A percentile compares a stretch with the other conserved stretches of the same genome.
phyloP scores from a whole-genome alignment of 2,113 vertebrate genomes.

The Helogale parvula region DNA sequence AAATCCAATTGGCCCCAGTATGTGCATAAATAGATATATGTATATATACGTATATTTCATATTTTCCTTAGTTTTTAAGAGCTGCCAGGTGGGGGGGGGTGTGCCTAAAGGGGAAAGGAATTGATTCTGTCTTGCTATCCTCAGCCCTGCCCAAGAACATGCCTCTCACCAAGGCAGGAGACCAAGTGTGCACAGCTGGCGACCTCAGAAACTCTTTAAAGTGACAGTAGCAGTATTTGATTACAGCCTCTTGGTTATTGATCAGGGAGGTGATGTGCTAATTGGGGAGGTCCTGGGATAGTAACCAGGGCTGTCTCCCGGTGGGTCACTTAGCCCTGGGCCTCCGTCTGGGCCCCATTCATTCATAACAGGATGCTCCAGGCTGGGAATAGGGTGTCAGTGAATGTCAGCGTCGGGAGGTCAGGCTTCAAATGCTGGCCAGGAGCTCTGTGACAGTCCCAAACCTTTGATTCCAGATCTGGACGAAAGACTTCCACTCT shows the following conservation, averaged over 20 bases:
- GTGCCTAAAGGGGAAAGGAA: slow-evolving; percentile 77
- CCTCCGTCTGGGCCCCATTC: neutral
- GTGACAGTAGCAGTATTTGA: slow-evolving; percentile 65
- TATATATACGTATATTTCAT: slow-evolving; percentile 56
- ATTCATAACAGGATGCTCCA: neutral
- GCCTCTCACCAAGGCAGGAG: neutral
- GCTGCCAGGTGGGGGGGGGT: slow-evolving; percentile 78
- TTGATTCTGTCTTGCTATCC: neutral
- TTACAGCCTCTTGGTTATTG: slow-evolving; percentile 57
- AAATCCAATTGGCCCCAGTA: slow-evolving; percentile 84
- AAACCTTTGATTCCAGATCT: neutral
- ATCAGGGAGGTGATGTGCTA: slow-evolving; percentile 59
- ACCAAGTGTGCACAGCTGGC: neutral
- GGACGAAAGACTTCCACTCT: neutral
- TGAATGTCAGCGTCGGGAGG: neutral
- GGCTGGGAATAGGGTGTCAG: neutral
- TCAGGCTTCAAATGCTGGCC: neutral
- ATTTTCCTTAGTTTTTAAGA: slow-evolving; percentile 77
- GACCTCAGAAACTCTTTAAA: slow-evolving; percentile 64
- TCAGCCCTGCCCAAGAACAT: slow-evolving; percentile 26
- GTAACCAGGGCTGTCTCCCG: neutral
- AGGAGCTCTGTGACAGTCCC: neutral
- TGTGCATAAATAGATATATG: slow-evolving; percentile 80
- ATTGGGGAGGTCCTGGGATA: neutral
- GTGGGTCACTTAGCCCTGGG: neutral